Percentiles rank a stretch among this genome's conserved stretches.
Conservation (phyloP, 2,113 vertebrate genomes). For the Danionella cerebrum region DNA sequence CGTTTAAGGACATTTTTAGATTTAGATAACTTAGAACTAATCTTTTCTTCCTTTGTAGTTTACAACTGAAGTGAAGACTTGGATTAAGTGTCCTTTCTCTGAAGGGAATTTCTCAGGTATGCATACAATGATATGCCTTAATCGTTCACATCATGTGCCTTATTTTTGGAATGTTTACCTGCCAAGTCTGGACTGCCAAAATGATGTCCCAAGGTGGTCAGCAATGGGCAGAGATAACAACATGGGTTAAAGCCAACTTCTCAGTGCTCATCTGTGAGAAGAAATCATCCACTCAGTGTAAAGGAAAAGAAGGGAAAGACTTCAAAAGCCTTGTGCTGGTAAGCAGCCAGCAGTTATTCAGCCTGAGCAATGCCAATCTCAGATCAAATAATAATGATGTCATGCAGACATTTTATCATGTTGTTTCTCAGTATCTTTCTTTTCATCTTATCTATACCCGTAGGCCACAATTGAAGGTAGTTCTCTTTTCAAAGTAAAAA, state of each 20-base stretch:
- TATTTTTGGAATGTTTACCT: not conserved
- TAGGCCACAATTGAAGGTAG: not conserved
- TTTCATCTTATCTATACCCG: not conserved
- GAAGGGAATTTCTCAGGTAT: constrained; percentile 59
- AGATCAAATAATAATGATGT: not conserved
- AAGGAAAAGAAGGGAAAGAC: not conserved
- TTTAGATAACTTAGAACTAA: no score
- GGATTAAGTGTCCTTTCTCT: constrained; percentile 64
- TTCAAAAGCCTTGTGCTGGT: constrained; percentile 14
- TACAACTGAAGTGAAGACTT: constrained; percentile 50
- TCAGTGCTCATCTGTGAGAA: constrained; percentile 26
- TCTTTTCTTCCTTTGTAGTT: constrained; percentile 47
- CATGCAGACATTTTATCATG: not conserved
- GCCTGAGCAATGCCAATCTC: no score
- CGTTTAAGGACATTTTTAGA: no score
- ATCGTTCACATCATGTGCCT: not conserved
- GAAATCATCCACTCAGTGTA: not conserved
- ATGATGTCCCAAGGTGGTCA: not conserved
- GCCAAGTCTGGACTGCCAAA: not conserved
- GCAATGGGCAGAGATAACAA: constrained; percentile 20
- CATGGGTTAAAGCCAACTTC: constrained; percentile 20
- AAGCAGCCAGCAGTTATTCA: not conserved
- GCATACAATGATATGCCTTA: not conserved
- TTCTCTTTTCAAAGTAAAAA: not conserved
- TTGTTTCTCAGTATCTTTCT: not conserved